phyloP scores from a whole-genome alignment of 2,797 vertebrate genomes.

The Myotis findleyi region DNA sequence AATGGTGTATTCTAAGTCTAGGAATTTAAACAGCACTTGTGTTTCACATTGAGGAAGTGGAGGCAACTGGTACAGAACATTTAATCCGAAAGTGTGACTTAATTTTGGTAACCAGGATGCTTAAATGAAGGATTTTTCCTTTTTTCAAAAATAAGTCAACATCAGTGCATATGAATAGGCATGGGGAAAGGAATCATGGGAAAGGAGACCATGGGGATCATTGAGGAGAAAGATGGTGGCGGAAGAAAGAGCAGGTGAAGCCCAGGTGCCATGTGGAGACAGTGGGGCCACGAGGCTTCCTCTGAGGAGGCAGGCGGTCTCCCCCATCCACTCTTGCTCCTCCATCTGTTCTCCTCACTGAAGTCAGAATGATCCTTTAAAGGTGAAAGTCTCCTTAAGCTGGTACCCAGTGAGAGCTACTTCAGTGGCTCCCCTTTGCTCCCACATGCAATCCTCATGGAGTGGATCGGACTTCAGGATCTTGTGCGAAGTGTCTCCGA shows the following conservation, averaged over 20 bases:
- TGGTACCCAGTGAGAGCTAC: background rate
- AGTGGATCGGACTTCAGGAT: background rate
- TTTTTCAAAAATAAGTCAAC: background rate
- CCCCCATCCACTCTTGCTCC: background rate
- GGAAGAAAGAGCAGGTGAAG: background rate
- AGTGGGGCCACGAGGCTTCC: background rate
- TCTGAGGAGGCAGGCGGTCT: background rate
- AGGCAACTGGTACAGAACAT: background rate
- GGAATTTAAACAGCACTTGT: background rate
- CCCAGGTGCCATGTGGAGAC: background rate
- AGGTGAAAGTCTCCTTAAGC: background rate
- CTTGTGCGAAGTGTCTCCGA: background rate
- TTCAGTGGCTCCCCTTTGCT: background rate
- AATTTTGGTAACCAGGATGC: background rate
- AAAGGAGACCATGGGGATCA: background rate
- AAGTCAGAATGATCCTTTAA: background rate
- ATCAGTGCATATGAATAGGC: background rate
- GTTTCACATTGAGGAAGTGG: background rate
- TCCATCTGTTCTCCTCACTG: background rate
- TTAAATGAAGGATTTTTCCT: background rate
- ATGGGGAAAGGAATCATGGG: background rate
- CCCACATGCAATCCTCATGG: background rate
- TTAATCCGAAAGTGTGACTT: background rate
- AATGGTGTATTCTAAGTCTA: background rate
- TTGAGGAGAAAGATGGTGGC: background rate